Evolutionary conservation across 2,888 invertebrate genomes (phyloP).

Genomic region (Acrobasis consociella): DNA sequence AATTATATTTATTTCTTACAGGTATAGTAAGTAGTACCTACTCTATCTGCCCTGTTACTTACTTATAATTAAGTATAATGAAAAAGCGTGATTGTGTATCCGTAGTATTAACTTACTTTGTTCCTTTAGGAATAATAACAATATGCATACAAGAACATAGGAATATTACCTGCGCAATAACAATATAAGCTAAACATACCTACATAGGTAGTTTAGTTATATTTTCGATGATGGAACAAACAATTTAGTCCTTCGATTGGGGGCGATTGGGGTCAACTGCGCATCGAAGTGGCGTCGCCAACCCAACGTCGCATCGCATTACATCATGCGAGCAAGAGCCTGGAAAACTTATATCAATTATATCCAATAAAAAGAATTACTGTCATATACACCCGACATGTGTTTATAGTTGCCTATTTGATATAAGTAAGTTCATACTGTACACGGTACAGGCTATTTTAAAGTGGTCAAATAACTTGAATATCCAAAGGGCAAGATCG

Average conservation of each 20-base stretch:
- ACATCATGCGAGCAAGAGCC: slow-evolving; percentile 63
- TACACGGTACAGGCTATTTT: too few species aligned
- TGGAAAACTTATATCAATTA: slow-evolving; percentile 66
- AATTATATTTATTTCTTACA: too few species aligned
- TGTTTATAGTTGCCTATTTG: too few species aligned
- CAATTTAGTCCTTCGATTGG: slow-evolving; percentile 80
- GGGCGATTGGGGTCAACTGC: slow-evolving; percentile 79
- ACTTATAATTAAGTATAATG: too few species aligned
- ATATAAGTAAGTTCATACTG: too few species aligned
- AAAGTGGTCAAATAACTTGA: too few species aligned
- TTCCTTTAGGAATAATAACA: background rate
- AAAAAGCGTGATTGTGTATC: too few species aligned
- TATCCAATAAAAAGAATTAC: slow-evolving; percentile 48
- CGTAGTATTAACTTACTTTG: background rate
- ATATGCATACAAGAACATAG: too few species aligned
- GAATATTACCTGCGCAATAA: slow-evolving; percentile 3
- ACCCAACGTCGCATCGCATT: slow-evolving; percentile 55
- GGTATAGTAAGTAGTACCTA: too few species aligned
- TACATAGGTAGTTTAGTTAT: background rate
- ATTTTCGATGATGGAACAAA: slow-evolving; percentile 58
- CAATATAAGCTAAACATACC: slow-evolving; percentile 8
- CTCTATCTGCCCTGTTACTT: too few species aligned
- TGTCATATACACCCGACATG: slow-evolving; percentile 4
- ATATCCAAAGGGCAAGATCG: too few species aligned
- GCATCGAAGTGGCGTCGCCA: slow-evolving; percentile 66